These are phyloP conservation scores for Chaunax sp. DNA, from an alignment of 2,797 vertebrate species.

Conservation along the genomic window DNA sequence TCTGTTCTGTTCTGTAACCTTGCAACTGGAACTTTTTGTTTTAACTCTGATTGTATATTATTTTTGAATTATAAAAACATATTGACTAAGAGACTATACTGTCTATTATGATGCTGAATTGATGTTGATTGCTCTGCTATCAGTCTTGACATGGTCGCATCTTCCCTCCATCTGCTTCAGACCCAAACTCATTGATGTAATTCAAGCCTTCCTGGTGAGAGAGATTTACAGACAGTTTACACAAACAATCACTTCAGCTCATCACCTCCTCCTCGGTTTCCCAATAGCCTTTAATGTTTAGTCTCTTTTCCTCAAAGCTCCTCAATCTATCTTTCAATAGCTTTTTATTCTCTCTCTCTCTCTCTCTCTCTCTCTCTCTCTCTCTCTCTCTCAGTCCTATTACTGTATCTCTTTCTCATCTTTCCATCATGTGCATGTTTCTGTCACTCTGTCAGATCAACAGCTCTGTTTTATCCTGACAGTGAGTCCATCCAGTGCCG, in stretches of 20 bases:
- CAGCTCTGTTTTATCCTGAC: constrained; percentile 49
- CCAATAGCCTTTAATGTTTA: background rate
- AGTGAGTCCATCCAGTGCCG: constrained; percentile 21
- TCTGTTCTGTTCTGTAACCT: too few relatives aligned
- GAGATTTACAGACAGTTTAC: constrained; percentile 43
- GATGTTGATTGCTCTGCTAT: constrained; percentile 9
- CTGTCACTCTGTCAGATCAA: constrained; percentile 18
- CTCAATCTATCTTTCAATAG: constrained; percentile 27
- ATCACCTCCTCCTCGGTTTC: constrained; percentile 22
- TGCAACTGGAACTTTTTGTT: too few relatives aligned
- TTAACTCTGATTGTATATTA: too few relatives aligned
- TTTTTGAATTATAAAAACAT: too few relatives aligned
- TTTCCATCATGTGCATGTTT: background rate
- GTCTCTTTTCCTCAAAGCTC: constrained; percentile 18
- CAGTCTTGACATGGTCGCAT: background rate
- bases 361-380: constrained; percentile 10
- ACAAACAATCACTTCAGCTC: constrained; percentile 35
- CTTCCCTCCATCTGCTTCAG: background rate
- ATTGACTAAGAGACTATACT: too few relatives aligned
- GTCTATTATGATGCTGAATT: background rate
- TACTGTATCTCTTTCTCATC: too few relatives aligned
- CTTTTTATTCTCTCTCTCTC: constrained; percentile 19
- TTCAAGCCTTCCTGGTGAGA: background rate
- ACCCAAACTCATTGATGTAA: constrained; percentile 8
- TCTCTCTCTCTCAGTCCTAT: constrained; percentile 18